Percentiles rank a stretch among this genome's conserved stretches.
These are phyloP conservation scores for Gulo gulo DNA, from an alignment of 2,113 vertebrate species.

Conservation along the genomic window DNA sequence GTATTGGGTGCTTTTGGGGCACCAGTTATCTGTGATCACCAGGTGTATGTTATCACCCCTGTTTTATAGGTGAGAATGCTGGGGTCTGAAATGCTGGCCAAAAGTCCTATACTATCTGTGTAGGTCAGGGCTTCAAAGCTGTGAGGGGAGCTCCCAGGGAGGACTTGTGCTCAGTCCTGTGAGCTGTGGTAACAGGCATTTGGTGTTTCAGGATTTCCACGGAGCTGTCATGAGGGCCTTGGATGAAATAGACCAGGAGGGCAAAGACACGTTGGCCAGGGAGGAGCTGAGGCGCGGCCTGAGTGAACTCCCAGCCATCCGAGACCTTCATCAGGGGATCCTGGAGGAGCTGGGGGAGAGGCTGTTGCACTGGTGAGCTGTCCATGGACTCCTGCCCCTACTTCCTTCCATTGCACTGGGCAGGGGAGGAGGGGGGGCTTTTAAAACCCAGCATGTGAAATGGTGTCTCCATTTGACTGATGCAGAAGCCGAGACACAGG, in stretches of 20 bases:
- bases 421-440: too few species aligned
- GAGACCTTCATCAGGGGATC: constrained; percentile 89
- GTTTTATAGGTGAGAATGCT: accelerated
- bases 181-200: neutral
- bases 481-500: neutral
- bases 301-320: constrained; percentile 89
- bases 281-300: constrained; percentile 89
- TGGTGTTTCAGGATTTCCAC: constrained; percentile 89
- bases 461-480: neutral
- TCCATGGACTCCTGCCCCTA: neutral
- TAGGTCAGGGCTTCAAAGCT: neutral
- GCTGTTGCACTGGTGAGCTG: constrained; percentile 88
- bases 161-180: neutral
- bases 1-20: neutral
- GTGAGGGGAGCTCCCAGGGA: neutral
- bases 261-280: constrained; percentile 83
- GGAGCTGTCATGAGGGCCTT: constrained; percentile 84
- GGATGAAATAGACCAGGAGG: constrained; percentile 79
- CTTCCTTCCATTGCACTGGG: neutral
- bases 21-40: neutral
- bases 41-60: neutral
- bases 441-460: neutral
- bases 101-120: neutral
- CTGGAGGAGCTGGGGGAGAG: constrained; percentile 90
- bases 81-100: neutral